Base-by-base conservation (phyloP, 2,113 vertebrate genomes). In the Albula glossodonta region DNA sequence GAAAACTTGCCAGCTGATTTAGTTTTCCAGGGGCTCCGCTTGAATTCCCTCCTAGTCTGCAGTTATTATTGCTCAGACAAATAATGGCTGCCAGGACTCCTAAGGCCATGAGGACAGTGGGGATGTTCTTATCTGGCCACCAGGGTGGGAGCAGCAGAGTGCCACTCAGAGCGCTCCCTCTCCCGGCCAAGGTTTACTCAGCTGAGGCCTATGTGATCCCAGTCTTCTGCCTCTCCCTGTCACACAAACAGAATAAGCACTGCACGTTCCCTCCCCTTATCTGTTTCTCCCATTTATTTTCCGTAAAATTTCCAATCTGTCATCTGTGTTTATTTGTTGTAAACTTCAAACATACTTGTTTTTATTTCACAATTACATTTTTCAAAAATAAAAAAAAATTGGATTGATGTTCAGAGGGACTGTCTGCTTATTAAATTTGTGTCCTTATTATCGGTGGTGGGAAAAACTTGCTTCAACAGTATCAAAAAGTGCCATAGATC, bases 31-130 rank as follows among this genome's bases (percentile, higher is more conserved):
- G 89, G 84, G 86, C 92, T 91, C 89, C 82, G 82, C 92, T 90
- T 89, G 87, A 92, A 91, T 91, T 89, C 91, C 81, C 85, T 86
- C 91, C 88, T 87, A 83, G 87, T 89, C 89, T 87, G 87, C 92
- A 89, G 87, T 90, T 92, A 90, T 90, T 91, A 91, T 88, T 91
- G 87, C 87, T 87, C 87, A 93, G 93, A 94, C 86, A 83, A 86
- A 63, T 87, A 85, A 79, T 15, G 87, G 86, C 90, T 90, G 84
- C 85, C 89, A 88, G 83, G 85, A 87, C 88, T 53, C 81, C 51
- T n/a, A 83, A 66, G 84, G 87, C 91, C 88, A 85, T 85, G 60
- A 91, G 60, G 57, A 48, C 80, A 89, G 91, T 84, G 79, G 87
- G 86, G 51, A 80, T 88, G 70, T 79, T 85, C 84, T 57, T 93